Percentiles rank a stretch among this genome's conserved stretches.
Evolutionary conservation across 2,113 vertebrate genomes (phyloP).

Genomic region (Equus przewalskii): DNA sequence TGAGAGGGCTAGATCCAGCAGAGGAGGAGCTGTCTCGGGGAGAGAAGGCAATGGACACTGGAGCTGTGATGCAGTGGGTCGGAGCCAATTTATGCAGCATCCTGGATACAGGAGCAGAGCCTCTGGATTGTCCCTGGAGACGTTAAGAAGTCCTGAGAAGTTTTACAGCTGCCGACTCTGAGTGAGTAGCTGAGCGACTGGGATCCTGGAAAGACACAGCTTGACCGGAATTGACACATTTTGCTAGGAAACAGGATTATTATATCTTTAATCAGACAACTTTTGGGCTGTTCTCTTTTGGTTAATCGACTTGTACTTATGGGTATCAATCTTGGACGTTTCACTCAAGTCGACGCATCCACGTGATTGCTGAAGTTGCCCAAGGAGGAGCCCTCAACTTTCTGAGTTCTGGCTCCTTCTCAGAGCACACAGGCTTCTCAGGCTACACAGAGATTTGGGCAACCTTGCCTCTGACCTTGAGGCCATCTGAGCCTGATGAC

Average conservation of each 20-base stretch:
- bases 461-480: background rate
- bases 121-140: background rate
- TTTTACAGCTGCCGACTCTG: background rate
- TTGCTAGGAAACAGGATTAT: background rate
- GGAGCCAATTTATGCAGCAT: background rate
- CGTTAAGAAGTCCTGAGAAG: background rate
- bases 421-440: background rate
- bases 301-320: background rate
- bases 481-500: background rate
- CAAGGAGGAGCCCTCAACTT: background rate
- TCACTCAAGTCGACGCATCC: background rate
- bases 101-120: background rate
- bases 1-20: background rate
- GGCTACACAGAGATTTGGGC: background rate
- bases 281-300: background rate
- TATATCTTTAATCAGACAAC: background rate
- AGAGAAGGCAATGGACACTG: background rate
- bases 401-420: constrained; percentile 20
- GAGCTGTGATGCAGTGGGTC: too few relatives aligned
- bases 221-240: background rate
- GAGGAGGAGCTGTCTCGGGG: background rate
- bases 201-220: background rate
- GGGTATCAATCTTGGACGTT: background rate
- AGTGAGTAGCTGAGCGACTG: background rate
- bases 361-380: background rate